Base-by-base conservation (phyloP, 64 coral and sea anemone genomes). In the Stylophora pistillata region DNA sequence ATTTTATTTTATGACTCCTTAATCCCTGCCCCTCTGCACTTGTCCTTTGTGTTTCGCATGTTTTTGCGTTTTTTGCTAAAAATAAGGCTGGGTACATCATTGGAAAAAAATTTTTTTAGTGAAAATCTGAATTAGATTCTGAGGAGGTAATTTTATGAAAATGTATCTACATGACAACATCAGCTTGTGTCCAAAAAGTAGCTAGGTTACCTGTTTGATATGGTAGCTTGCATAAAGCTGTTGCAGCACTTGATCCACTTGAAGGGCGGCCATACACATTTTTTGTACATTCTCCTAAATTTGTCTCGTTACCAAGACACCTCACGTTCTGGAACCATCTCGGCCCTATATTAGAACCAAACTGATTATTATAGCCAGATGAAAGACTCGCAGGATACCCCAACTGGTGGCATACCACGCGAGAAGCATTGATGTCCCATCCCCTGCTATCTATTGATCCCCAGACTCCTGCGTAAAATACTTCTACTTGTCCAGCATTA, bases 281-380 rank as follows among this genome's bases (percentile, higher is more conserved):
- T 32, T 59, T 79, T 58, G 56, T 16, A 17, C 77, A 79, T 79
- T 79, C 77, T 15, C 29, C 25, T 15, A 79, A 79, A 61, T 28
- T 79, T 25, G 55, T 58, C 28, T 79, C 77, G 31, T 79, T 60
- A 30, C 77, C 77, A n/a, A 79, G 12, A 79, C 77, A 79, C 60
- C 56, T 60, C 0, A 79, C 56, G 77, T 79, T 30, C 15, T 0
- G 0, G 60, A 79, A 61, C 77, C 77, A 31, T 26, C 0, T 0
- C 5, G 26, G 55, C 1, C 28, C 28, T 17, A 12, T 20, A 16
- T 28, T 56, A 2, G 16, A 1, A 57, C 77, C 77, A 60, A 79
- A 79, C 77, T 79, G 77, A 26, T 79, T 16, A 61, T 56, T 79
- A 11, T 15, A 0, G 12, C 77, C 77, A 30, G 13, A 60, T 11